Evolutionary conservation across 2,888 invertebrate genomes (phyloP).

Genomic region (Neria commutata): DNA sequence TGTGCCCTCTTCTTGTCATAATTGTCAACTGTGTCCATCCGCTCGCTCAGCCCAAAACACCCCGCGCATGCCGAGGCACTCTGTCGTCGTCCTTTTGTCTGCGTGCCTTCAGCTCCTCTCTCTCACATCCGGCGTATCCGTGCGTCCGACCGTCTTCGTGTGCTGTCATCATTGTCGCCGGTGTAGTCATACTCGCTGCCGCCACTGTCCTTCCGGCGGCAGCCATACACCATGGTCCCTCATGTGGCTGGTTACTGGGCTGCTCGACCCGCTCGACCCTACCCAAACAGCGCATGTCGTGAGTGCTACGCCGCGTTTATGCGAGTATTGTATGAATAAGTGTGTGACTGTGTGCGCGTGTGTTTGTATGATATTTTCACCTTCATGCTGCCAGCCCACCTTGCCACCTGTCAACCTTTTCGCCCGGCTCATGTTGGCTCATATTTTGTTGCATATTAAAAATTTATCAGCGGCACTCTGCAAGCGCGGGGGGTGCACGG

Average conservation of each 20-base stretch:
- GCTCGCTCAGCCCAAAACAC: too few relatives aligned
- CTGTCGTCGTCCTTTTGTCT: not conserved
- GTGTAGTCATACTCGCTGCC: constrained; percentile 1
- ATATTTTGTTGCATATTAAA: constrained; percentile 27
- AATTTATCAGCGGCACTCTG: constrained; percentile 3
- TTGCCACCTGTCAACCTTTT: too few relatives aligned
- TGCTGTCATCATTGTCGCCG: constrained; percentile 7
- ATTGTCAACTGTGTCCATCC: constrained; percentile 41
- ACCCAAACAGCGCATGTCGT: too few relatives aligned
- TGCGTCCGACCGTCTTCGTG: not conserved
- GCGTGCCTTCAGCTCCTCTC: not conserved
- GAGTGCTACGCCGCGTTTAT: too few relatives aligned
- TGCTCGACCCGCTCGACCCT: not conserved
- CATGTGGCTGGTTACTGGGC: constrained; percentile 7
- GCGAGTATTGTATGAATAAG: not conserved
- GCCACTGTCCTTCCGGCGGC: constrained; percentile 18
- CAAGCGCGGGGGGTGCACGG: not conserved
- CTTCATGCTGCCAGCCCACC: too few relatives aligned
- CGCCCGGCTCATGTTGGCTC: not conserved
- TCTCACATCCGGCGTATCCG: not conserved
- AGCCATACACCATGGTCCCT: constrained; percentile 19
- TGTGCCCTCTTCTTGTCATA: constrained; percentile 33
- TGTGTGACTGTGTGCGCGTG: not conserved
- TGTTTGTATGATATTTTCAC: not conserved
- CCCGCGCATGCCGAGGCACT: too few relatives aligned